Evolutionary conservation across 2,888 invertebrate species (phyloP), one percentile per base, ranked within the genome.

Genomic region (Druceiella hillmani): DNA sequence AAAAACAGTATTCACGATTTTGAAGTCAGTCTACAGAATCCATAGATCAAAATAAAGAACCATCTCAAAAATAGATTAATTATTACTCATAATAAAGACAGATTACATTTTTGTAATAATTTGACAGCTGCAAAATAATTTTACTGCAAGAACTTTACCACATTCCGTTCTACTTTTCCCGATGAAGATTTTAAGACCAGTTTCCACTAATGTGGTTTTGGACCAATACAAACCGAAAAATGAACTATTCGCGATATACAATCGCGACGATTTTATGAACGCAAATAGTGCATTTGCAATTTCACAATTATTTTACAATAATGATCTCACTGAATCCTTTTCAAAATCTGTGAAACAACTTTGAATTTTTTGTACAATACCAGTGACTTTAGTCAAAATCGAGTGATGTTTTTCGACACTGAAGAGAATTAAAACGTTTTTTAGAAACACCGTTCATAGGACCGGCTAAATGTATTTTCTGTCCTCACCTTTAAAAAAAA

Each of bases 391-490:
- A 13, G 45, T 43, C 7, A 45, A 48, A 27, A 40, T 40, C 28
- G 42, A 47, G 38, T 43, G 41, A 33, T 47, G 43, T 37, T 42
- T 41, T 43, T 45, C 41, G 29, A 43, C 41, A 33, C 36, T 43
- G 29, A 45, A 48, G 16, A 46, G 40, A 45, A 36, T 45, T 7
- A 48, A 47, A 43, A 41, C 46, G 6, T 48, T 48, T 47, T 26
- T 40, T 3, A 20, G 45, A 40, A 48, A 48, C 16, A 47, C 45
- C 31, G 41, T 44, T 28, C 40, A 11, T 43, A 45, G 29, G 48
- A 43, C 30, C 40, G 46, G 27, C 39, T 44, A 17, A 40, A 45
- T 38, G 43, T 39, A 32, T 22, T 41, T 28, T 43, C 32, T 38
- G 25, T 46, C 29, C 28, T 44, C 11, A 37, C 33, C 17, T 48